A percentile compares a stretch with the other conserved stretches of the same genome.
These are phyloP conservation scores for Recurvirostra avosetta DNA, from an alignment of 2,113 vertebrate species.

Conservation along the genomic window DNA sequence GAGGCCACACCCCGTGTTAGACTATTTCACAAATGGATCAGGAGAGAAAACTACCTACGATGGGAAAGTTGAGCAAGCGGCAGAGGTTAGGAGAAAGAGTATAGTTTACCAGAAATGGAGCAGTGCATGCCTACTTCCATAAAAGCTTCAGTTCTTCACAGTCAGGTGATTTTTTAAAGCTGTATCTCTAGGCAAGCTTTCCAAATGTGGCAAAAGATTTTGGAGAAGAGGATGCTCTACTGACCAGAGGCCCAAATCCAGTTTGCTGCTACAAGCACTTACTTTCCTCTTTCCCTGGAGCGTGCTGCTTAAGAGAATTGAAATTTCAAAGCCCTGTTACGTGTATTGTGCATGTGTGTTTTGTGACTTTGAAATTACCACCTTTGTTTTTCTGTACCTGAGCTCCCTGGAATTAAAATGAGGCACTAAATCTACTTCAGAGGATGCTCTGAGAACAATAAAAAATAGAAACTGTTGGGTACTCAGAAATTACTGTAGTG, in stretches of 20 bases:
- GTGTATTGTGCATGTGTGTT: not conserved
- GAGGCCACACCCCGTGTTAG: constrained; percentile 7
- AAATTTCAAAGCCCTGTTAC: not conserved
- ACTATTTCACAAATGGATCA: constrained; percentile 35
- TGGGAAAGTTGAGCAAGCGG: constrained; percentile 19
- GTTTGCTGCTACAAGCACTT: not conserved
- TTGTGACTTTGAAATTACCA: not conserved
- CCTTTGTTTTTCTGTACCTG: not conserved
- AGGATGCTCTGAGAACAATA: not conserved
- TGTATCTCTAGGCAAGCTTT: not conserved
- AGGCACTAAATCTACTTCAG: not conserved
- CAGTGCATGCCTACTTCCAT: not conserved
- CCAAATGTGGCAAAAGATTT: not conserved
- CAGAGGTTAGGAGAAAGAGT: not conserved
- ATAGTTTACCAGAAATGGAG: not conserved
- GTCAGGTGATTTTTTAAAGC: not conserved
- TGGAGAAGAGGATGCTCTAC: not conserved
- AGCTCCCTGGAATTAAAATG: not conserved
- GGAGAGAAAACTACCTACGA: not conserved
- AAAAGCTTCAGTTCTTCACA: not conserved
- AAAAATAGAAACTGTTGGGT: not conserved
- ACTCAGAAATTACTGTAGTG: not conserved
- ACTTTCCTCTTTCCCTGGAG: not conserved
- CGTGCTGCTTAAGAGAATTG: not conserved
- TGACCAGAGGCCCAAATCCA: not conserved